Percentiles rank a stretch among this genome's conserved stretches.
These are phyloP conservation scores for Paedocypris sp. DNA, from an alignment of 2,113 vertebrate species.

Conservation along the genomic window DNA sequence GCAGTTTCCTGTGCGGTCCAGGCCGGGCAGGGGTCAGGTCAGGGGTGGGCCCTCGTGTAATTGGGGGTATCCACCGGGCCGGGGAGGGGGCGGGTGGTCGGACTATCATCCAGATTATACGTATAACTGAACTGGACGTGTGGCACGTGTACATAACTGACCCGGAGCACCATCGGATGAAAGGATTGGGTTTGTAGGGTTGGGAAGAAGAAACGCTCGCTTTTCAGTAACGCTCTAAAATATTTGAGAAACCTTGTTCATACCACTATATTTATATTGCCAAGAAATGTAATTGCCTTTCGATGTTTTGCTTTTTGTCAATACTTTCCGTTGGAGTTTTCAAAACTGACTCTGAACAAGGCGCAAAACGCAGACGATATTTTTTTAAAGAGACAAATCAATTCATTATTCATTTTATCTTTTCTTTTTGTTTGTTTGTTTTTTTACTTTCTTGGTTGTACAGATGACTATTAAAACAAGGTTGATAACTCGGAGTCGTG, in stretches of 20 bases:
- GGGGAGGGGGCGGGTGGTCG: conserved; percentile 48
- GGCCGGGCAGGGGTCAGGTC: conserved; percentile 51
- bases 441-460: conserved; percentile 62
- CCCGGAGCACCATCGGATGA: conserved; percentile 52
- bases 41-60: conserved; percentile 47
- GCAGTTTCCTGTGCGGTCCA: conserved; percentile 49
- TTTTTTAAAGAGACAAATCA: conserved; percentile 58
- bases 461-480: conserved; percentile 59
- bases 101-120: conserved; percentile 60
- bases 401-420: conserved; percentile 48
- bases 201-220: no score
- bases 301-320: conserved; percentile 49
- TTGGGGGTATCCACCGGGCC: conserved; percentile 54
- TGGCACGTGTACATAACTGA: conserved; percentile 62
- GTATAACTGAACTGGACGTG: conserved; percentile 51
- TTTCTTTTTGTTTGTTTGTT: conserved; percentile 38
- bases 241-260: conserved; percentile 59
- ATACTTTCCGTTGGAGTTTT: conserved; percentile 38
- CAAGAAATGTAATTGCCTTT: conserved; percentile 63
- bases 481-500: no score
- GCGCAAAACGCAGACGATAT: conserved; percentile 55
- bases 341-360: conserved; percentile 57
- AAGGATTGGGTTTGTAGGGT: no score
- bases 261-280: conserved; percentile 76
- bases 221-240: conserved; percentile 51